A percentile compares a stretch with the other conserved stretches of the same genome.
These are phyloP conservation scores for Pedionomus torquatus DNA, from an alignment of 2,113 vertebrate species.

Conservation along the genomic window DNA sequence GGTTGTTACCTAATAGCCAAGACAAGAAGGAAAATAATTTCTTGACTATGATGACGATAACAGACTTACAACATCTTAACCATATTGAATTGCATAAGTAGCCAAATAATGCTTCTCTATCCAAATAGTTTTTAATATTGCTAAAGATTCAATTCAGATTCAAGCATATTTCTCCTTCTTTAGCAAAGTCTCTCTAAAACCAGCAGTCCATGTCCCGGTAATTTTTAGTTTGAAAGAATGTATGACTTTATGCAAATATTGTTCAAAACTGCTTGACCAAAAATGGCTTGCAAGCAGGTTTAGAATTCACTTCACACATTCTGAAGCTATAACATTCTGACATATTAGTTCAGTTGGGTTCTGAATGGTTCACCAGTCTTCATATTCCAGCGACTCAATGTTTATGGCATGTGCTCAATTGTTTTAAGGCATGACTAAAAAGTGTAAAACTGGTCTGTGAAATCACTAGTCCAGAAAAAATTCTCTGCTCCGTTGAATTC, in stretches of 20 bases:
- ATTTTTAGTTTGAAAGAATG: slow-evolving; percentile 45
- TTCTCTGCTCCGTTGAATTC: slow-evolving; percentile 68
- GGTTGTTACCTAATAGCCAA: neutral
- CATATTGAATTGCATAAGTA: neutral
- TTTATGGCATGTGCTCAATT: slow-evolving; percentile 73
- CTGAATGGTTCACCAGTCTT: slow-evolving; percentile 66
- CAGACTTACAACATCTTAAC: neutral
- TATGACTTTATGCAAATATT: slow-evolving; percentile 51
- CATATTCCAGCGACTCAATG: slow-evolving; percentile 63
- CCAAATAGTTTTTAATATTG: neutral
- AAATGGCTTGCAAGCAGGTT: slow-evolving; percentile 37
- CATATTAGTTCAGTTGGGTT: slow-evolving; percentile 64
- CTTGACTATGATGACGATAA: neutral
- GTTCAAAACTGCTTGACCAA: slow-evolving; percentile 31
- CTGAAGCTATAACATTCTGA: slow-evolving; percentile 43
- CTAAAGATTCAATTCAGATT: neutral
- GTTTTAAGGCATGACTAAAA: slow-evolving; percentile 77
- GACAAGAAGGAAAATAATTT: neutral
- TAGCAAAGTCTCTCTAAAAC: neutral
- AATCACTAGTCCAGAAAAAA: slow-evolving; percentile 66
- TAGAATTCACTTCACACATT: slow-evolving; percentile 69
- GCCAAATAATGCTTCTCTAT: neutral
- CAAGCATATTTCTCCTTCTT: neutral
- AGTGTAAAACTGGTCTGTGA: slow-evolving; percentile 70
- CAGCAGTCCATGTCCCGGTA: neutral